Evolutionary conservation across 2,797 vertebrate genomes (phyloP).

Genomic region (Coendou prehensilis): DNA sequence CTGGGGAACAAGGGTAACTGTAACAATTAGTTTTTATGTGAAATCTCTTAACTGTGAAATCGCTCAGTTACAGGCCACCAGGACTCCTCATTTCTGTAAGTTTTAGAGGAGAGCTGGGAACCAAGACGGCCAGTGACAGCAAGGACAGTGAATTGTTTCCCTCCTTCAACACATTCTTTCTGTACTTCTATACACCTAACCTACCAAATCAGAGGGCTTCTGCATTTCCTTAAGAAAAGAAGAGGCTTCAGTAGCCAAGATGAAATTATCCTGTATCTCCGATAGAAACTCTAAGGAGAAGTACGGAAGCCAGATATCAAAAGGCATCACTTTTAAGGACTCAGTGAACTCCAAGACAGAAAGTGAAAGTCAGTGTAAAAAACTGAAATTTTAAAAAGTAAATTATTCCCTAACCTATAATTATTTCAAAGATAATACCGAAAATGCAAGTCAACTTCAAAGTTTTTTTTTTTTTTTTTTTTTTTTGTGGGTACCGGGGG

Average conservation of each 20-base stretch:
- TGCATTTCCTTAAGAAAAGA: not conserved
- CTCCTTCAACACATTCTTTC: not conserved
- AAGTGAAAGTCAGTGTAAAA: not conserved
- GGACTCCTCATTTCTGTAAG: not conserved
- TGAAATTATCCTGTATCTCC: not conserved
- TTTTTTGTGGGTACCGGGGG: too few species aligned
- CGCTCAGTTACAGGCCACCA: not conserved
- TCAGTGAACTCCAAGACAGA: not conserved
- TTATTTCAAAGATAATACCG: constrained; percentile 36
- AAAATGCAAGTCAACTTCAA: constrained; percentile 21
- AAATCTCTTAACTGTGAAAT: constrained; percentile 36
- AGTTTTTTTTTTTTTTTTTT: too few species aligned
- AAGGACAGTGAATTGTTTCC: not conserved
- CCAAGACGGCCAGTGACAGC: too few species aligned
- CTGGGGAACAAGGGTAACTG: not conserved
- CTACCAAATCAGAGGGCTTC: not conserved
- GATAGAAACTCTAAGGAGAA: not conserved
- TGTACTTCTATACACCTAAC: not conserved
- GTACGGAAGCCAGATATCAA: not conserved
- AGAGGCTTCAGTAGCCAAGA: not conserved
- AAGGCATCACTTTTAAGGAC: constrained; percentile 18
- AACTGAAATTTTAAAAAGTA: not conserved
- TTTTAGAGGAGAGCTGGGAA: not conserved
- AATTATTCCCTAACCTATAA: not conserved
- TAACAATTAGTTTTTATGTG: constrained; percentile 53